Percentiles rank a stretch among this genome's conserved stretches.
Conservation (phyloP, 2,113 vertebrate species). For the Acinonyx jubatus region DNA sequence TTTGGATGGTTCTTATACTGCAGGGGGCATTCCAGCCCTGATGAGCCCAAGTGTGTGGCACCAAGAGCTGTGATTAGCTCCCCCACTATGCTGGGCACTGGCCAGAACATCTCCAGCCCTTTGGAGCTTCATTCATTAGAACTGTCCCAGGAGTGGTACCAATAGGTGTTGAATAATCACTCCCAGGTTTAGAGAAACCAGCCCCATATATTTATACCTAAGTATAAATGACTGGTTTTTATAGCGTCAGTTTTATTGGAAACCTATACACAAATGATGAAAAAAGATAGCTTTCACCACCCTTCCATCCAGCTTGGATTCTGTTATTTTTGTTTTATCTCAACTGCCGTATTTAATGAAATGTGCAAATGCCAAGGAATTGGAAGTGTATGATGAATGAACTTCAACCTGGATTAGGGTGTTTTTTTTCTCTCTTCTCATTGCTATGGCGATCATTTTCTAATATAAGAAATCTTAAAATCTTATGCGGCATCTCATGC, state of each 20-base stretch:
- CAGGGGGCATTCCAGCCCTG: background rate
- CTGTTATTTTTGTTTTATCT: background rate
- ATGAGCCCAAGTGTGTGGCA: background rate
- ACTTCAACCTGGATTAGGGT: background rate
- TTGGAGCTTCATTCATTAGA: background rate
- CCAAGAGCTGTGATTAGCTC: background rate
- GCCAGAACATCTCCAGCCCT: background rate
- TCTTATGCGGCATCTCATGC: background rate
- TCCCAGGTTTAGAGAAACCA: background rate
- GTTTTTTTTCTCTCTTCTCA: background rate
- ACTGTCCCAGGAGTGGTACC: too few species aligned
- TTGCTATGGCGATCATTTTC: slow-evolving; percentile 40
- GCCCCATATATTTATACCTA: background rate
- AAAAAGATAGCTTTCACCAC: background rate
- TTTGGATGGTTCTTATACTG: background rate
- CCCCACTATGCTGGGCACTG: background rate
- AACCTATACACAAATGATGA: background rate
- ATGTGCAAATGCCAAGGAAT: background rate
- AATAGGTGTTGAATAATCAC: background rate
- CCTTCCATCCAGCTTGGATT: background rate
- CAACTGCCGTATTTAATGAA: background rate
- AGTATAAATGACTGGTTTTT: background rate
- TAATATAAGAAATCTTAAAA: slow-evolving; percentile 47
- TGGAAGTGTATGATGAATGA: background rate
- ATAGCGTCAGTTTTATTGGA: background rate